Evolutionary conservation across 2,113 vertebrate genomes (phyloP).

Genomic region (Ifrita kowaldi): DNA sequence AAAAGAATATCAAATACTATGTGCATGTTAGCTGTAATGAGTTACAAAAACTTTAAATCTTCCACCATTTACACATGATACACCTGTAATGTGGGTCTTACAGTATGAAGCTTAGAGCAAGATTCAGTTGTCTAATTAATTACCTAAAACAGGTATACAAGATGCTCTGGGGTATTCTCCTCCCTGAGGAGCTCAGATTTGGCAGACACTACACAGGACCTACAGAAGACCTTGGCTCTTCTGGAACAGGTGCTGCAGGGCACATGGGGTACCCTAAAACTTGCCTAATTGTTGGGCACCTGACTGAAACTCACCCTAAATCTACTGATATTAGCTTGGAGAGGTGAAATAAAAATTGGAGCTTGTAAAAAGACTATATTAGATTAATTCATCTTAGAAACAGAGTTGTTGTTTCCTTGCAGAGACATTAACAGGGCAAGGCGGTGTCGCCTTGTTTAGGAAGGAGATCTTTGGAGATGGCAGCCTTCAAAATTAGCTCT

Average conservation of each 20-base stretch:
- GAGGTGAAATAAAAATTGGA: neutral
- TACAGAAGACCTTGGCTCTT: neutral
- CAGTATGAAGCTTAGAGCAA: neutral
- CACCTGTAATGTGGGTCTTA: neutral
- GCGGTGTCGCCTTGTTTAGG: fast-evolving
- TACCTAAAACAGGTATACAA: neutral
- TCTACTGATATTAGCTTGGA: neutral
- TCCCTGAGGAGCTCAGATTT: neutral
- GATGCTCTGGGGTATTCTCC: neutral
- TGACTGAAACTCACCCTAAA: neutral
- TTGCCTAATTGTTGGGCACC: neutral
- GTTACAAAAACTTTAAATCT: neutral
- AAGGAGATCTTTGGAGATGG: neutral
- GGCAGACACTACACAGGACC: neutral
- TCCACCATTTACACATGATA: neutral
- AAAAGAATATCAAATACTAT: neutral
- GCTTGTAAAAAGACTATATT: neutral
- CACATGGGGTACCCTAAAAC: neutral
- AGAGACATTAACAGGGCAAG: too few species aligned
- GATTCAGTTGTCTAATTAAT: neutral
- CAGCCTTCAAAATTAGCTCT: neutral
- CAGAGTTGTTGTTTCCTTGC: neutral
- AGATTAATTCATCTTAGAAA: neutral
- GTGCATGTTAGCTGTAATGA: neutral
- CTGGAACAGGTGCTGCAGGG: neutral